Base-by-base conservation (phyloP, 1,140 invertebrate genomes). In the Drosophila kikkawai region DNA sequence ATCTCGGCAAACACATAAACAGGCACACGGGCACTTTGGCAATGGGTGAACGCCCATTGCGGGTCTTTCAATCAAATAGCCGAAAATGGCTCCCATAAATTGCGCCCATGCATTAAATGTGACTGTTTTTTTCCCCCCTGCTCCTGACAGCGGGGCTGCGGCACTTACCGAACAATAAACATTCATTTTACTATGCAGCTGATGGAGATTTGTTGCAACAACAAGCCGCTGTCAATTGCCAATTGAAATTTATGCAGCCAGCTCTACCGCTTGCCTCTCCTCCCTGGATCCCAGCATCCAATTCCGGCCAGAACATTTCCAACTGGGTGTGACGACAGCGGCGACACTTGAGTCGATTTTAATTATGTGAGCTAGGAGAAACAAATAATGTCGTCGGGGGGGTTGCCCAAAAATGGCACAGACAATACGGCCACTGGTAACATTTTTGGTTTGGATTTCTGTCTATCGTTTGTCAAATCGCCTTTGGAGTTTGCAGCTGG, bases 111-210 rank as follows among this genome's bases (percentile, higher is more conserved):
- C 81, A 90, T 90, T 90, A 85, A 81, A 90, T 82, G 81, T 57
- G 53, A 69, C 64, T 45, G 11, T 51, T 69, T 76, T 64, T 80
- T 32, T 45, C 34, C 42, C 53, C 48, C 44, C 37, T 5, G 11
- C 11, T 75, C 0, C 63, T 70, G 44, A 37, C 58, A 53, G 63
- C 39, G 75, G 51, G 55, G 56, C 70, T 69, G 81, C 70, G 70
- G 81, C 85, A 90, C 85, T 90, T 90, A 90, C 79, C 83, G 73
- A 90, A 90, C 85, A 90, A 90, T 90, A 90, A 90, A 90, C 85
- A 90, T 90, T 90, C 74, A 85, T 90, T 90, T 90, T 82, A 79
- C 85, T 60, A 79, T 79, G 56, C 79, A 68, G 77, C 78, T 79
- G 86, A 90, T 82, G 83, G 80, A 90, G 85, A 88, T 88, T 88